Evolutionary conservation across 2,797 vertebrate genomes (phyloP).

Genomic region (Gephyroberyx darwinii): DNA sequence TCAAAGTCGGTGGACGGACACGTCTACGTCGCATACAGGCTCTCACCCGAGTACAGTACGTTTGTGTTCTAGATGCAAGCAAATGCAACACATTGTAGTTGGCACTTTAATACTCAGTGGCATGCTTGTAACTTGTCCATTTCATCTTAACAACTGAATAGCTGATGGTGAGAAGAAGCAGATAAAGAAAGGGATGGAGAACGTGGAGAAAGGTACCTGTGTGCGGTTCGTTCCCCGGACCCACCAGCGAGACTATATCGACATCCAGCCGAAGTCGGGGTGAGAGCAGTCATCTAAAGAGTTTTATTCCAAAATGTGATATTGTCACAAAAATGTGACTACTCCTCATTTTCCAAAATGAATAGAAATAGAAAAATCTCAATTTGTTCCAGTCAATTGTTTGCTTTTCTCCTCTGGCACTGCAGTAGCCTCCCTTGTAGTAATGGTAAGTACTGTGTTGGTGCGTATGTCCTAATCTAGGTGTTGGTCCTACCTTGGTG

Average conservation of each 20-base stretch:
- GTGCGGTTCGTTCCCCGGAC: slow-evolving; percentile 81
- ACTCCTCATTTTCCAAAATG: not conserved
- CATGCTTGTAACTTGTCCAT: not conserved
- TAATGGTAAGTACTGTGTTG: not conserved
- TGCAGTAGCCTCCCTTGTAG: not conserved
- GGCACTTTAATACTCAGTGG: not conserved
- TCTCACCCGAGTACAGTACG: slow-evolving; percentile 84
- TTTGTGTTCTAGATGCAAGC: not conserved
- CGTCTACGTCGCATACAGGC: slow-evolving; percentile 82
- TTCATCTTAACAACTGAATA: slow-evolving; percentile 45
- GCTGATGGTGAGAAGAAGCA: slow-evolving; percentile 71
- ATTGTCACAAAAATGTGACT: not conserved
- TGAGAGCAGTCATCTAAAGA: slow-evolving; percentile 54
- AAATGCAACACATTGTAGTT: not conserved
- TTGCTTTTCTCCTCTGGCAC: not conserved
- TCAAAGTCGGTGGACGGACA: slow-evolving; percentile 85
- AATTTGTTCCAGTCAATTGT: not conserved
- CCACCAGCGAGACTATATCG: slow-evolving; percentile 81
- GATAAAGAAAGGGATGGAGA: slow-evolving; percentile 80
- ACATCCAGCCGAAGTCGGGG: slow-evolving; percentile 83
- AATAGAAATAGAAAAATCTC: not conserved
- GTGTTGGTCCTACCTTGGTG: slow-evolving; percentile 88
- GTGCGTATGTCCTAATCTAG: slow-evolving; percentile 41
- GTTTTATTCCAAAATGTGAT: slow-evolving; percentile 19
- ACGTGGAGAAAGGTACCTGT: slow-evolving; percentile 80